A percentile compares a stretch with the other conserved stretches of the same genome.
These are phyloP conservation scores for Thryonomys swinderianus DNA, from an alignment of 2,113 vertebrate species.

Conservation along the genomic window DNA sequence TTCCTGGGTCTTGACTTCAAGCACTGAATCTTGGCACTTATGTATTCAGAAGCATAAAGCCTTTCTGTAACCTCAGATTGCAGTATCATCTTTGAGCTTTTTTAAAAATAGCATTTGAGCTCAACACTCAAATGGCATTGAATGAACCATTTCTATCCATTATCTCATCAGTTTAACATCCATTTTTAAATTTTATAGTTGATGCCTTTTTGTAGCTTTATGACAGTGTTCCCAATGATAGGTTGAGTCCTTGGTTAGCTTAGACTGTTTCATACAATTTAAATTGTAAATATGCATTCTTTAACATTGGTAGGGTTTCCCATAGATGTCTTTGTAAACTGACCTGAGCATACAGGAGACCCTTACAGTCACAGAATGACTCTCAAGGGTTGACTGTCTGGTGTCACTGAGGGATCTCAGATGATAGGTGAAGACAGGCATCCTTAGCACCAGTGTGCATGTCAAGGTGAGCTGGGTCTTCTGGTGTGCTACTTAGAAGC, in stretches of 20 bases:
- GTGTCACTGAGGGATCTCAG: neutral
- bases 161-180: neutral
- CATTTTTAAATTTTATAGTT: neutral
- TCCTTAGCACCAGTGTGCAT: neutral
- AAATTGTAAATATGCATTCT: neutral
- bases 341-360: neutral
- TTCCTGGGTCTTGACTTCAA: neutral
- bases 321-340: neutral
- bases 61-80: neutral
- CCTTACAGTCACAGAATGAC: neutral
- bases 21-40: neutral
- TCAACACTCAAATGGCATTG: neutral
- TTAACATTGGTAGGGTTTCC: neutral
- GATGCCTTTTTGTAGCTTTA: neutral
- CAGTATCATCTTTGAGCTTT: neutral
- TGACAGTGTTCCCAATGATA: neutral
- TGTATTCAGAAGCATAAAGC: neutral
- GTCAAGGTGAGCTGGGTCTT: neutral
- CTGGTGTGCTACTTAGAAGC: neutral
- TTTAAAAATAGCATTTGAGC: neutral
- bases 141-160: neutral
- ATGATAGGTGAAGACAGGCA: neutral
- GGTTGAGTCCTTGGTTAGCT: slow-evolving; percentile 8
- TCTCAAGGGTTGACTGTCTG: neutral
- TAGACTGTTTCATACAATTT: neutral